Percentiles rank a stretch among this genome's conserved stretches.
Conservation (phyloP, 2,888 invertebrate genomes). For the Sarcophaga caerulescens region DNA sequence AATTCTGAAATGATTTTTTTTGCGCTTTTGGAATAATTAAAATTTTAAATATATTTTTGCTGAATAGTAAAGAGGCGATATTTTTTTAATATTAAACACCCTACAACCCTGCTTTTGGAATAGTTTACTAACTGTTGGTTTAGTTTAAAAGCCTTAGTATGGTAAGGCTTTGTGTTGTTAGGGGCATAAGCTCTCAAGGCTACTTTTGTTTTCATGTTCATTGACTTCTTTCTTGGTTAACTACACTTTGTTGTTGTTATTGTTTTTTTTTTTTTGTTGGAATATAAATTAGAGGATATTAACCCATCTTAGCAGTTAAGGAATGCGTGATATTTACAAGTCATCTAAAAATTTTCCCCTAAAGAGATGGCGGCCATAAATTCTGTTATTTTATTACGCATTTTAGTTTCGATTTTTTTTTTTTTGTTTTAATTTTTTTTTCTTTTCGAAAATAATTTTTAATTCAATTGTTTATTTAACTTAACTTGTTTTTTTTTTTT, state of each 20-base stretch:
- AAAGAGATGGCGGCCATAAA: background rate
- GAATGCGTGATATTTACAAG: background rate
- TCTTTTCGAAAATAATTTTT: background rate
- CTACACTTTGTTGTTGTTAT: background rate
- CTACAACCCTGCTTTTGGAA: too few relatives aligned
- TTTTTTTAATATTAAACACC: too few relatives aligned
- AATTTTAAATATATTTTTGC: too few relatives aligned
- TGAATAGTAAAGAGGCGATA: too few relatives aligned
- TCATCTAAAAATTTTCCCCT: background rate
- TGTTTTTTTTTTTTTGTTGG: constrained; percentile 13
- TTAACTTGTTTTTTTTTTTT: background rate
- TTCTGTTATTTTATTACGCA: constrained; percentile 4
- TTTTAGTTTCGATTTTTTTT: background rate
- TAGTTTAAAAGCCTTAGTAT: too few relatives aligned
- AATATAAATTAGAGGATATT: constrained; percentile 24
- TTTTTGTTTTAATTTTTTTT: background rate
- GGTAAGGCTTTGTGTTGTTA: background rate
- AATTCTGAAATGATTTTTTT: too few relatives aligned
- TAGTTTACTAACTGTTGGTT: too few relatives aligned
- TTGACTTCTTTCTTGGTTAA: constrained; percentile 73
- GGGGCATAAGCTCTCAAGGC: constrained; percentile 71
- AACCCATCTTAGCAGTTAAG: background rate
- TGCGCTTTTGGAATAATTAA: too few relatives aligned
- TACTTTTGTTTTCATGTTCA: constrained; percentile 76
- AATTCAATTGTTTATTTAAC: background rate